A percentile compares a stretch with the other conserved stretches of the same genome.
These are phyloP conservation scores for Ardeotis arabs DNA, from an alignment of 2,113 vertebrate genomes.

Conservation along the genomic window DNA sequence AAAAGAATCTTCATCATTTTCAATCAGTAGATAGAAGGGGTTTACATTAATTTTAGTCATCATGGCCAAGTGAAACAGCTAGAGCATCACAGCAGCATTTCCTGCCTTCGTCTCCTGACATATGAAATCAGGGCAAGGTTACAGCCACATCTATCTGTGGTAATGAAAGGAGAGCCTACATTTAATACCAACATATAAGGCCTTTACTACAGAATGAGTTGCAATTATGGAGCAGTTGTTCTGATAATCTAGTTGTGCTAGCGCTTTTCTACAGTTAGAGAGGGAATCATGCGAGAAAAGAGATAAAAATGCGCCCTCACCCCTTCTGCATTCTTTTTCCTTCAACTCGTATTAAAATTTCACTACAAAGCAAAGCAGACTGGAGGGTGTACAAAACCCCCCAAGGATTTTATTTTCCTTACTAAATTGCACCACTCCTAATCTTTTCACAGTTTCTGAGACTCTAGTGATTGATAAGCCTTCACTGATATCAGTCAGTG, in stretches of 20 bases:
- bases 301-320: background rate
- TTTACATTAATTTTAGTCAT: background rate
- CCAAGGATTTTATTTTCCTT: background rate
- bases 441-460: background rate
- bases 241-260: background rate
- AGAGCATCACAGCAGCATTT: background rate
- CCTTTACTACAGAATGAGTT: background rate
- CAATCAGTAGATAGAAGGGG: background rate
- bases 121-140: background rate
- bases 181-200: background rate
- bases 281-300: background rate
- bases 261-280: background rate
- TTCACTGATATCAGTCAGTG: background rate
- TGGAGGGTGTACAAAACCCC: background rate
- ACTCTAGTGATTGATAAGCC: constrained; percentile 25
- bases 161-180: background rate
- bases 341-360: background rate
- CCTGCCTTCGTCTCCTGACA: background rate
- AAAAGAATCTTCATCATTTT: background rate
- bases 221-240: background rate
- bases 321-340: background rate
- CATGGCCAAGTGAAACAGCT: background rate
- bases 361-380: background rate
- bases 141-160: background rate
- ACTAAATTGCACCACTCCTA: background rate